Evolutionary conservation across 2,888 invertebrate genomes (phyloP).

Genomic region (Andrena bucephala): DNA sequence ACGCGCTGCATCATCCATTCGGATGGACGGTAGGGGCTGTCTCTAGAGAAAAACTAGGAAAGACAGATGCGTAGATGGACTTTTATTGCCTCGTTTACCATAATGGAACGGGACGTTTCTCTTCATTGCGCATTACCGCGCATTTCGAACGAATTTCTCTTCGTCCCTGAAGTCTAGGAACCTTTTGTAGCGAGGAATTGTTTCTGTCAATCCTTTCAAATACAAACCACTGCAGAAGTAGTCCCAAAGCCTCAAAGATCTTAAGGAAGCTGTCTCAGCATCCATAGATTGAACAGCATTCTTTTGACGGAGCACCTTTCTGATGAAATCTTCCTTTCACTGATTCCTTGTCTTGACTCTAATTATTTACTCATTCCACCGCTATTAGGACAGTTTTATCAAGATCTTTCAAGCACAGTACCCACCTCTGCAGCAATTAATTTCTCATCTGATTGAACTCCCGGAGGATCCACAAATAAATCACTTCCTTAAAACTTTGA

Average conservation of each 20-base stretch:
- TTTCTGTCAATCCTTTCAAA: constrained; percentile 28
- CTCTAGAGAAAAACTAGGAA: constrained; percentile 66
- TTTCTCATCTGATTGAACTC: no score
- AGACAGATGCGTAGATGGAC: constrained; percentile 60
- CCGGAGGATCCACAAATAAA: no score
- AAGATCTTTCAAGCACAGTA: no score
- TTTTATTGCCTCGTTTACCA: constrained; percentile 53
- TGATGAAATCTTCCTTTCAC: no score
- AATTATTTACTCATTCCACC: no score
- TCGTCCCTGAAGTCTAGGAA: constrained; percentile 12
- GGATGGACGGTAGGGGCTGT: constrained; percentile 36
- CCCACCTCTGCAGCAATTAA: no score
- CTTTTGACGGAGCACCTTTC: no score
- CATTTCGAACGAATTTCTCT: constrained; percentile 42
- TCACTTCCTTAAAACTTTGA: no score
- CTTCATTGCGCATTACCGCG: constrained; percentile 27
- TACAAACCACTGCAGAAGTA: not conserved
- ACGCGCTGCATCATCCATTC: constrained; percentile 59
- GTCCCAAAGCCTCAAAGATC: not conserved
- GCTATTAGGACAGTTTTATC: no score
- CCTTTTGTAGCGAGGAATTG: constrained; percentile 16
- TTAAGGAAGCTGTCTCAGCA: no score
- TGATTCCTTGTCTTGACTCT: no score
- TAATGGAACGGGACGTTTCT: constrained; percentile 43
- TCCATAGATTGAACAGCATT: no score